Evolutionary conservation across 2,113 vertebrate species (phyloP).

Genomic region (Alethe castanea): DNA sequence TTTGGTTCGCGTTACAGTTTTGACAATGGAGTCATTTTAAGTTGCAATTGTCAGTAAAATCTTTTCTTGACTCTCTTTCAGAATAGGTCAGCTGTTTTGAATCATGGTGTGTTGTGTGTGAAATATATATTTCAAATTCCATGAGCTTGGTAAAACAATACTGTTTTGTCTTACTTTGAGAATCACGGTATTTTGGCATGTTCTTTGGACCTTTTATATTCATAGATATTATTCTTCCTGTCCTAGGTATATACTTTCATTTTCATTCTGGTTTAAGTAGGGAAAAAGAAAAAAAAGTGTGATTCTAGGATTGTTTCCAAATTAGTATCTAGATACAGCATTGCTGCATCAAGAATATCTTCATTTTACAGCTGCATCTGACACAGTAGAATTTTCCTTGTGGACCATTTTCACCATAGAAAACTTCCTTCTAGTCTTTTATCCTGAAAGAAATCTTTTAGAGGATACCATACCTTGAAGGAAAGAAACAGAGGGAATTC

Average conservation of each 20-base stretch:
- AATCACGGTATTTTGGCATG: rapidly evolving
- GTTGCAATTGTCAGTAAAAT: not conserved
- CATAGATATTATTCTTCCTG: not conserved
- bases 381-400: not conserved
- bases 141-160: not conserved
- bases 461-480: not conserved
- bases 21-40: not conserved
- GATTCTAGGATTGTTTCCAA: not conserved
- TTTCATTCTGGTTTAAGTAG: not conserved
- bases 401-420: not conserved
- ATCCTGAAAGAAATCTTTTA: not conserved
- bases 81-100: not conserved
- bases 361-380: not conserved
- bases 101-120: not conserved
- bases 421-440: not conserved
- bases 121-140: not conserved
- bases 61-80: not conserved
- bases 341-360: not conserved
- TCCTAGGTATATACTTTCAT: not conserved
- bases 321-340: not conserved
- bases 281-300: not conserved
- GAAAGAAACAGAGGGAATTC: not conserved
- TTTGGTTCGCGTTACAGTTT: not conserved
- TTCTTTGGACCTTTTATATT: not conserved
- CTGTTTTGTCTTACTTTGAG: not conserved